These are phyloP conservation scores for Gymnosoma rotundatum DNA, from an alignment of 2,888 invertebrate genomes.

Conservation along the genomic window DNA sequence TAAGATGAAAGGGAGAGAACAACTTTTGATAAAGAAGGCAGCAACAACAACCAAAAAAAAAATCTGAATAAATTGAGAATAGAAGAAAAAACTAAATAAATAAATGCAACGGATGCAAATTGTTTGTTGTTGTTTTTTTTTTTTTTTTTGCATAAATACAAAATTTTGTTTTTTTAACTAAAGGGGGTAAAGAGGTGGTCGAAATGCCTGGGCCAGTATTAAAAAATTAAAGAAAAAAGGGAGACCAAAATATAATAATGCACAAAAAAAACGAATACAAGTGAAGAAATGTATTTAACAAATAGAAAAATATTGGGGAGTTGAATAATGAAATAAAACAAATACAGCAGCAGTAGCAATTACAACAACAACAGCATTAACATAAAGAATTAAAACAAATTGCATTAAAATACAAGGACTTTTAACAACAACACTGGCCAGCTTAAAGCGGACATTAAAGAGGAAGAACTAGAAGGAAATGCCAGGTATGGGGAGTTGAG, in stretches of 20 bases:
- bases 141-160: conserved; percentile 23
- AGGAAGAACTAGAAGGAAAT: conserved; percentile 54
- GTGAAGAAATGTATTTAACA: conserved; percentile 48
- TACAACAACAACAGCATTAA: conserved; percentile 46
- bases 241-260: conserved; percentile 36
- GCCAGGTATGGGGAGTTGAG: conserved; percentile 53
- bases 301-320: conserved; percentile 65
- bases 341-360: conserved; percentile 3
- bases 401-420: conserved; percentile 65
- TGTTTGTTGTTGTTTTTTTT: conserved; percentile 50
- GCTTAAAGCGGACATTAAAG: conserved; percentile 61
- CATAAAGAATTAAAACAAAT: conserved; percentile 53
- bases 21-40: conserved; percentile 51
- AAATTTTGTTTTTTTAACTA: conserved; percentile 28
- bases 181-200: conserved; percentile 23
- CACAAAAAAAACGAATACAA: conserved; percentile 4
- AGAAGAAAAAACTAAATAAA: conserved; percentile 57
- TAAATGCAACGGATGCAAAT: conserved; percentile 71
- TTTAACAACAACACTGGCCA: conserved; percentile 45
- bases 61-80: conserved; percentile 42
- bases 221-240: conserved; percentile 45
- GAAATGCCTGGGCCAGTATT: conserved; percentile 31
- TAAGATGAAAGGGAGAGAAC: conserved; percentile 65
- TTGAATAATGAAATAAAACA: conserved; percentile 60
- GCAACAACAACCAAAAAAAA: conserved; percentile 31